phyloP scores from a whole-genome alignment of 1,140 invertebrate genomes.

The Nasonia longicornis region DNA sequence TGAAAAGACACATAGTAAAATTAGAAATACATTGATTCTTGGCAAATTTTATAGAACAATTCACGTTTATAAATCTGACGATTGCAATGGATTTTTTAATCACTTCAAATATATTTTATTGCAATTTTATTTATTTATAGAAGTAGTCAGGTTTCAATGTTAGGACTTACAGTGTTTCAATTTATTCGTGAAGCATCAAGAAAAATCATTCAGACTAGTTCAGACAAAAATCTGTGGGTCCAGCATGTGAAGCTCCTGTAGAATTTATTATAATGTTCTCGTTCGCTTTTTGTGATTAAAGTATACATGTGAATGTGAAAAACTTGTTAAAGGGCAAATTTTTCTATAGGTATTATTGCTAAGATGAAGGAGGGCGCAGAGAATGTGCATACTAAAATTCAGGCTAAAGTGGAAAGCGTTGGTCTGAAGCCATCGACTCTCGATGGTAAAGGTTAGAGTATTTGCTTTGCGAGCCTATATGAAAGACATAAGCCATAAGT shows the following conservation, averaged over 20 bases:
- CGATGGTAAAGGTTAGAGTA: slow-evolving; percentile 73
- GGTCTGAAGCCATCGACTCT: slow-evolving; percentile 71
- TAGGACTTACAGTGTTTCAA: slow-evolving; percentile 5
- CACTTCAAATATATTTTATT: slow-evolving; percentile 1
- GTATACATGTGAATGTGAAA: neutral
- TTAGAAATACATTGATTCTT: neutral
- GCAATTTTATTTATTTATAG: neutral
- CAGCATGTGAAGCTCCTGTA: neutral
- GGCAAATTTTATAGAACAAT: neutral
- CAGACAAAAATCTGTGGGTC: slow-evolving; percentile 22
- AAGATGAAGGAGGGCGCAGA: slow-evolving; percentile 97
- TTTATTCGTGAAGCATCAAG: neutral
- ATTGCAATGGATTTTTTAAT: slow-evolving; percentile 31
- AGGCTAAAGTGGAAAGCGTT: slow-evolving; percentile 89
- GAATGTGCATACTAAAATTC: slow-evolving; percentile 91
- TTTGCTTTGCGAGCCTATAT: slow-evolving; percentile 21
- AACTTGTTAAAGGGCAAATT: slow-evolving; percentile 50
- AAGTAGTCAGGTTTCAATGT: slow-evolving; percentile 21
- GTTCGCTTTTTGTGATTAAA: slow-evolving; percentile 30
- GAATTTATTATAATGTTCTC: slow-evolving; percentile 16
- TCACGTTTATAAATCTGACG: neutral
- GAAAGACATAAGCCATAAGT: slow-evolving; percentile 8
- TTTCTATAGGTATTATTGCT: slow-evolving; percentile 84
- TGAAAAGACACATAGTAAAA: neutral
- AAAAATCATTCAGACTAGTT: neutral